Percentiles rank a stretch among this genome's conserved stretches.
Evolutionary conservation across 2,888 invertebrate species (phyloP).

Genomic region (Ceriagrion tenellum): DNA sequence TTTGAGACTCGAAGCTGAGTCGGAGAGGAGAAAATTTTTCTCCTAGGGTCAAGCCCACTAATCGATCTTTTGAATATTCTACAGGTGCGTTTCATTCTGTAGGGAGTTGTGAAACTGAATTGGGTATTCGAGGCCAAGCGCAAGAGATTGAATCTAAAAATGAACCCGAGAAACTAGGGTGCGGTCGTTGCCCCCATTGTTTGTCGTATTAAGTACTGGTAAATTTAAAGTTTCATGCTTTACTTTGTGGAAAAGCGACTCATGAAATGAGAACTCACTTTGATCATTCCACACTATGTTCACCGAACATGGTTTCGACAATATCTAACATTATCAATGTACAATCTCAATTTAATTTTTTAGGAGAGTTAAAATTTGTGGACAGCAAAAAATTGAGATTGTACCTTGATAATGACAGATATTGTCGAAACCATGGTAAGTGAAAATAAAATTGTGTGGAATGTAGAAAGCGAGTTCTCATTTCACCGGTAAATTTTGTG

Average conservation of each 20-base stretch:
- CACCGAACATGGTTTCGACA: too few relatives aligned
- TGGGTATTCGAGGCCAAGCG: not conserved
- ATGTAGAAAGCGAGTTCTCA: too few relatives aligned
- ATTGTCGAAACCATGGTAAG: too few relatives aligned
- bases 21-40: not conserved
- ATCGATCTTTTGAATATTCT: constrained; percentile 36
- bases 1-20: not conserved
- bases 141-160: not conserved
- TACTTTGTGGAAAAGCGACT: too few relatives aligned
- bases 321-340: too few relatives aligned
- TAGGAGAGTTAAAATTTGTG: too few relatives aligned
- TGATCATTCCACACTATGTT: too few relatives aligned
- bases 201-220: not conserved
- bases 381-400: too few relatives aligned
- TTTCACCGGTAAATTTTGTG: not conserved
- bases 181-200: not conserved
- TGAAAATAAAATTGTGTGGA: too few relatives aligned
- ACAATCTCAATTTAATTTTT: too few relatives aligned
- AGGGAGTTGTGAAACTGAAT: not conserved
- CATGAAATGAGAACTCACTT: too few relatives aligned
- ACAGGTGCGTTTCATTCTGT: constrained; percentile 23
- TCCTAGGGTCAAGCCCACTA: constrained; percentile 18
- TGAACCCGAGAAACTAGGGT: not conserved
- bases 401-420: too few relatives aligned
- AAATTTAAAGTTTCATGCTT: not conserved